Evolutionary conservation across 2,797 vertebrate species (phyloP), one percentile per base, ranked within the genome.

Genomic region (Loriculus beryllinus): DNA sequence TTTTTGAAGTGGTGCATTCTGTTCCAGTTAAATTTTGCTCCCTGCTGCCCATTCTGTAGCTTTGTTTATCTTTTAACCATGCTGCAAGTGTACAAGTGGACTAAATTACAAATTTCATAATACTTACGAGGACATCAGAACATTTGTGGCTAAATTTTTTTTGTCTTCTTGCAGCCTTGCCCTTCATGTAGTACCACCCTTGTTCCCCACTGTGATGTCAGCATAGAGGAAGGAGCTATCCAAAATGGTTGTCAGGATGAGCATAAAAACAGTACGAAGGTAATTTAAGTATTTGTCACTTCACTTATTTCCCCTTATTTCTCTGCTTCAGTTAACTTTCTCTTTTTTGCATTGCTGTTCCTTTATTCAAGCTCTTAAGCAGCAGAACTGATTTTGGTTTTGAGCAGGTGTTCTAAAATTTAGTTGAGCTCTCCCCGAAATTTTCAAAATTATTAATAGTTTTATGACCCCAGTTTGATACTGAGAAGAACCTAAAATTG

Each of bases 211-310:
- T 98, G 97, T 22, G 98, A 98, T 96, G 98, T 96, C 82, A 97
- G 96, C 86, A 83, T 97, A 95, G 98, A 99, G 68, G 98, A 98
- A 91, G 98, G 96, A 85, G 85, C 97, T 20, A 97, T 98, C 82
- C 98, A 98, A 95, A 99, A 99, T 64, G 98, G 98, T 95, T 98
- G 98, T 97, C 98, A 98, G 91, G 99, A 99, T 37, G 98, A 99
- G 91, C 98, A 96, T 95, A 98, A 98, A 96, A 98, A 93, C 93
- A 98, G 85, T 95, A 93, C 71, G 4, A 99, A 99, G 98, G 99
- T 99, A 97, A 97, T 8, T 49, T 6, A 98, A 98, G 91, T 88
- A 68, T 72, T 71, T 93, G 43, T 92, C 83, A 7, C 60, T 72
- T 60, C 65, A 79, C 79, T 54, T 67, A 67, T 86, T 87, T 47